These are phyloP conservation scores for Ctenochaetus hawaiiensis DNA, from an alignment of 2,797 vertebrate species.

Conservation along the genomic window DNA sequence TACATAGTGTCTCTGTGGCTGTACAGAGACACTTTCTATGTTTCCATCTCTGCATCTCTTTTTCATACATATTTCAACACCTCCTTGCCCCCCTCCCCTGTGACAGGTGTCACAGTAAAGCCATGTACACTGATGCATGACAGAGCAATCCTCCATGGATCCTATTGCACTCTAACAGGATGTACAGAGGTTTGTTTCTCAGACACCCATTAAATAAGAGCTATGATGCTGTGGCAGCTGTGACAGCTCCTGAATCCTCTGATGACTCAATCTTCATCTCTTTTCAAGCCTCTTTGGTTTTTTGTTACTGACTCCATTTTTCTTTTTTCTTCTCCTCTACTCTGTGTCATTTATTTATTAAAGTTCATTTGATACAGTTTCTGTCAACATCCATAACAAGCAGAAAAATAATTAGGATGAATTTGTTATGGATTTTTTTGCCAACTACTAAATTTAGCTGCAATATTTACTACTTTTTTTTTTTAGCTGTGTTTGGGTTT, in stretches of 20 bases:
- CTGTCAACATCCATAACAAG: no score
- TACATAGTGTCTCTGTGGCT: slow-evolving; percentile 3
- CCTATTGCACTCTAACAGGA: slow-evolving; percentile 26
- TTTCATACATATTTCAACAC: slow-evolving; percentile 49
- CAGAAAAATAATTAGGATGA: no score
- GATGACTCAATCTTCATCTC: neutral
- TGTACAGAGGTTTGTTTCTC: slow-evolving; percentile 27
- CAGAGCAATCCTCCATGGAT: slow-evolving; percentile 22
- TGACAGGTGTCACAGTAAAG: slow-evolving; percentile 23
- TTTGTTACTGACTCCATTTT: neutral
- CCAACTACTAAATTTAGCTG: no score
- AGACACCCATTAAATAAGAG: slow-evolving; percentile 16
- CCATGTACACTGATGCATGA: slow-evolving; percentile 19
- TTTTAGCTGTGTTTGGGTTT: neutral
- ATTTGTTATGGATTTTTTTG: no score
- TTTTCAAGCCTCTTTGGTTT: neutral
- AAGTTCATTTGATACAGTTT: no score
- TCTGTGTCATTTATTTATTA: no score
- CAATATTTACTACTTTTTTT: neutral
- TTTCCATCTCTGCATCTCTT: slow-evolving; percentile 24
- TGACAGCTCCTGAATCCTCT: slow-evolving; percentile 13
- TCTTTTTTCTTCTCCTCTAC: neutral
- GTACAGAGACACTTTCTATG: slow-evolving; percentile 24
- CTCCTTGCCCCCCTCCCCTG: neutral
- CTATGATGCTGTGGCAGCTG: neutral